These are phyloP conservation scores for Caracal caracal DNA, from an alignment of 2,113 vertebrate species.

Conservation along the genomic window DNA sequence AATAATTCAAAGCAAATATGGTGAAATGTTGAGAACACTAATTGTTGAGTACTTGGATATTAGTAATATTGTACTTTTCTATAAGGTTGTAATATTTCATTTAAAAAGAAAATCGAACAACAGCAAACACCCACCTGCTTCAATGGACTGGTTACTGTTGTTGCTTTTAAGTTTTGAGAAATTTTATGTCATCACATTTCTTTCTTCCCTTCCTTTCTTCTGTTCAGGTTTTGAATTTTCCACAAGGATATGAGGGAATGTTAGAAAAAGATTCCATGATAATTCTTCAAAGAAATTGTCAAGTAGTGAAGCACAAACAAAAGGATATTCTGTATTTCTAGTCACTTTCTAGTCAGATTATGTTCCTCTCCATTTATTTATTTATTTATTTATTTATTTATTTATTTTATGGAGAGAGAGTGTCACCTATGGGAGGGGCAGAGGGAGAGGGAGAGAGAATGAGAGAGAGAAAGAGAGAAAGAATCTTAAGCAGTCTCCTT, in stretches of 20 bases:
- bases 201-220: not conserved
- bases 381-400: too few relatives aligned
- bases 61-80: not conserved
- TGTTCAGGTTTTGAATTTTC: conserved; percentile 34
- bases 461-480: too few relatives aligned
- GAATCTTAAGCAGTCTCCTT: too few relatives aligned
- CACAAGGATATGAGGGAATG: not conserved
- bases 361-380: conserved; percentile 1
- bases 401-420: too few relatives aligned
- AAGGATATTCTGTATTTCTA: not conserved
- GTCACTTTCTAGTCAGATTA: conserved; percentile 1
- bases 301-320: not conserved
- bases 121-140: not conserved
- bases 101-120: conserved; percentile 28
- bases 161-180: conserved; percentile 35
- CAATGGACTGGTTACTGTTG: not conserved
- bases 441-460: too few relatives aligned
- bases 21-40: not conserved
- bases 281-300: conserved; percentile 59
- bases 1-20: not conserved
- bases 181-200: not conserved
- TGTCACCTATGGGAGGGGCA: too few relatives aligned
- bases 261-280: conserved; percentile 42
- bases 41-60: not conserved
- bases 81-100: not conserved